phyloP scores from a whole-genome alignment of 2,797 vertebrate genomes.

The Crypturellus tataupa region DNA sequence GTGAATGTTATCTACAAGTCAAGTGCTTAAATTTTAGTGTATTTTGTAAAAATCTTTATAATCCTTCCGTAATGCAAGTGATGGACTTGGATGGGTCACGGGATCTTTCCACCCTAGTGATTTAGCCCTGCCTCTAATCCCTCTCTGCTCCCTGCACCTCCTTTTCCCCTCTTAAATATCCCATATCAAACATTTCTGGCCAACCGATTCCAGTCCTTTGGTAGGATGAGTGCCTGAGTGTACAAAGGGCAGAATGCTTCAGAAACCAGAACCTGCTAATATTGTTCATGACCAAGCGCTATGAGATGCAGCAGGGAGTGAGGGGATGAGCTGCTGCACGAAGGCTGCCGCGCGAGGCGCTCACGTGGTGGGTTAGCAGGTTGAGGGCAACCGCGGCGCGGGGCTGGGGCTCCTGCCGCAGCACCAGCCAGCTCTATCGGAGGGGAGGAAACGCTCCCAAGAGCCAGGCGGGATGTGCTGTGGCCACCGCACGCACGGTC shows the following conservation, averaged over 20 bases:
- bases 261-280: not conserved
- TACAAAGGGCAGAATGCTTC: not conserved
- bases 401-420: not conserved
- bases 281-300: not conserved
- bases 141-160: not conserved
- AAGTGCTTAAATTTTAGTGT: not conserved
- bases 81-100: not conserved
- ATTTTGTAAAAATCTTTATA: not conserved
- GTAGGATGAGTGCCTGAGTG: not conserved
- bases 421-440: not conserved
- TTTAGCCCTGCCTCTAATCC: not conserved
- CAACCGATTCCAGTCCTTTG: not conserved
- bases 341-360: not conserved
- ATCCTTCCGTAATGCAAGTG: not conserved
- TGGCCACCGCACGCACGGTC: not conserved
- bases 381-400: not conserved
- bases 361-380: not conserved
- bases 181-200: not conserved
- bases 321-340: not conserved
- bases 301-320: not conserved
- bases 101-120: not conserved
- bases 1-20: accelerated
- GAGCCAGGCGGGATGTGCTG: not conserved
- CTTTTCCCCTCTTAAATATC: not conserved
- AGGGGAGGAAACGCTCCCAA: not conserved